phyloP scores from a whole-genome alignment of 2,888 invertebrate species.

The Tetragonula carbonaria region DNA sequence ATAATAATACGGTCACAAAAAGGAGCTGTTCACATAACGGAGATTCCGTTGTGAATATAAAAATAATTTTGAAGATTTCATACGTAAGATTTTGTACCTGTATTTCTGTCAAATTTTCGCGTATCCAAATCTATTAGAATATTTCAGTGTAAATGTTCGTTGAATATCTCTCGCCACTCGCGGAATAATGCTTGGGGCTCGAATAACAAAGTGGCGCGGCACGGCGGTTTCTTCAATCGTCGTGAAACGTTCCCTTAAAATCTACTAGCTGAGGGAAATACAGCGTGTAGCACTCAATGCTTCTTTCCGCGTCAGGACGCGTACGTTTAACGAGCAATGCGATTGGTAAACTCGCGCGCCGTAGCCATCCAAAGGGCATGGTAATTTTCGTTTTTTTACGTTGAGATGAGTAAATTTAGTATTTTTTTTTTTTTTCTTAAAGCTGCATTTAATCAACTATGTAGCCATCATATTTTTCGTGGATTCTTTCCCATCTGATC shows the following conservation, averaged over 20 bases:
- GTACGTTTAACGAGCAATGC: slow-evolving; percentile 35
- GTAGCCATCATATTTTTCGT: no score
- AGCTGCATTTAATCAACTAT: no score
- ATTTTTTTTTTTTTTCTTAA: no score
- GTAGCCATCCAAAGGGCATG: background rate
- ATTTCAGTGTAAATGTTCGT: background rate
- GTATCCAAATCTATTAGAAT: background rate
- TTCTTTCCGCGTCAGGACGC: slow-evolving; percentile 29
- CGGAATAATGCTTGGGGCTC: background rate
- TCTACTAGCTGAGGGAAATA: slow-evolving; percentile 38
- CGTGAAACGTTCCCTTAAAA: slow-evolving; percentile 27
- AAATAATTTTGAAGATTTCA: background rate
- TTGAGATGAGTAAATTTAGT: no score
- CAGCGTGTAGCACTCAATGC: slow-evolving; percentile 21
- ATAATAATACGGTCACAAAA: no score
- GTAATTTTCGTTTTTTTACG: no score
- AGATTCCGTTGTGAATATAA: background rate
- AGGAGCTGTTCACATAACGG: no score
- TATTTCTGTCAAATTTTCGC: background rate
- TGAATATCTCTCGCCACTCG: background rate
- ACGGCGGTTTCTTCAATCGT: background rate
- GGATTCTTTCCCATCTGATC: no score
- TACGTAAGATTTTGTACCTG: background rate
- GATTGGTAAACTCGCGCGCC: slow-evolving; percentile 8
- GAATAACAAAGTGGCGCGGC: background rate